Conservation (phyloP, 23 tunicate species). For the Halocynthia roretzi region DNA sequence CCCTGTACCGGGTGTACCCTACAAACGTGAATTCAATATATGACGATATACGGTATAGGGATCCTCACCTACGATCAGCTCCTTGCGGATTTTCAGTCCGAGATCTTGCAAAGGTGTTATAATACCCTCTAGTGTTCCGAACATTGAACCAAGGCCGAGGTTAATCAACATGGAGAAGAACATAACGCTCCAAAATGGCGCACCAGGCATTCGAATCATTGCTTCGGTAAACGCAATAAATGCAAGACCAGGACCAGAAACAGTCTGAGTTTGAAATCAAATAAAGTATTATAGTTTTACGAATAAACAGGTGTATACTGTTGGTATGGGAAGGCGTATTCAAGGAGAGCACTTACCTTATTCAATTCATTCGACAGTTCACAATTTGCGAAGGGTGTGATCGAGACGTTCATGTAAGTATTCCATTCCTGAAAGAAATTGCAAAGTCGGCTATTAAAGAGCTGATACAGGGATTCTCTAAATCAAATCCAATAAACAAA, state of each 20-base stretch:
- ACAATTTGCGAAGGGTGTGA: slow-evolving; percentile 8
- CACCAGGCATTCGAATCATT: slow-evolving; percentile 86
- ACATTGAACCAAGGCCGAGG: slow-evolving; percentile 92
- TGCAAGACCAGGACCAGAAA: slow-evolving; percentile 93
- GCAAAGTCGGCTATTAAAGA: neutral
- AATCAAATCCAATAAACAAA: too few relatives aligned
- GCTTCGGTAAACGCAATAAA: slow-evolving; percentile 99
- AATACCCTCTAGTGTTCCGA: slow-evolving; percentile 93
- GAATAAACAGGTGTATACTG: neutral
- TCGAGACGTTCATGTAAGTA: slow-evolving; percentile 6
- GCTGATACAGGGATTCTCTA: too few relatives aligned
- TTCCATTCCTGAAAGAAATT: slow-evolving; percentile 18
- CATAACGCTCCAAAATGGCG: slow-evolving; percentile 89
- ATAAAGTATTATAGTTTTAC: neutral
- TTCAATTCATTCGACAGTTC: slow-evolving; percentile 29
- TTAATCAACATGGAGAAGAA: slow-evolving; percentile 90
- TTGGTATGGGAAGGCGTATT: neutral
- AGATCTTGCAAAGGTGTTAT: slow-evolving; percentile 81
- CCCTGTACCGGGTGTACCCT: neutral
- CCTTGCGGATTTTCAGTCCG: slow-evolving; percentile 69
- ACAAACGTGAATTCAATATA: neutral
- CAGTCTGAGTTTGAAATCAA: slow-evolving; percentile 29
- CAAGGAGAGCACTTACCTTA: slow-evolving; percentile 24
- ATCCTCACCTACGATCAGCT: slow-evolving; percentile 59
- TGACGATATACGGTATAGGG: neutral